phyloP scores from a whole-genome alignment of 1,140 invertebrate genomes.

The Bombus superbus region DNA sequence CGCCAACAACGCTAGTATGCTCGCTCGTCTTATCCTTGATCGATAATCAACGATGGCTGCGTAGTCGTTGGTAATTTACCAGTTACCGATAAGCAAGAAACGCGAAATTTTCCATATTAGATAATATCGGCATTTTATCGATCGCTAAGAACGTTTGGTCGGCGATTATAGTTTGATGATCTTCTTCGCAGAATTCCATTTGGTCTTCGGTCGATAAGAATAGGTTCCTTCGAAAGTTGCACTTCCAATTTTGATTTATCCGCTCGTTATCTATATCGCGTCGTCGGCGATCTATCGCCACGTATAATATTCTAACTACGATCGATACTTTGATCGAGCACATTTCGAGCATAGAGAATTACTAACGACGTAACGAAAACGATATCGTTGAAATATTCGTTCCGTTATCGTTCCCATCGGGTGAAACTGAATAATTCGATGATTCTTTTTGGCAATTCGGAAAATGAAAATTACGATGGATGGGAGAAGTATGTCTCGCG shows the following conservation, averaged over 20 bases:
- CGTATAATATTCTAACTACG: not conserved
- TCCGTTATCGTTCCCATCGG: no score
- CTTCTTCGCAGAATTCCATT: not conserved
- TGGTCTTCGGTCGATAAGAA: not conserved
- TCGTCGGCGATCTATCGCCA: rapidly evolving
- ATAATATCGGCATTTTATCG: not conserved
- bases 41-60: no score
- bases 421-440: no score
- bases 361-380: not conserved
- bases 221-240: not conserved
- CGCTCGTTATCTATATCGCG: not conserved
- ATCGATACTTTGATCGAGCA: not conserved
- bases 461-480: no score
- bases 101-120: no score
- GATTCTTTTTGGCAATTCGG: no score
- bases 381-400: no score
- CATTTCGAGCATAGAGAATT: not conserved
- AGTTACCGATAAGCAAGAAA: no score
- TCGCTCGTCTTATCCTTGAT: no score
- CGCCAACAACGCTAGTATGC: no score
- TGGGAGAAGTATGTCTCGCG: no score
- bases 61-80: no score
- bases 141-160: not conserved
- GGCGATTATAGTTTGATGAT: not conserved
- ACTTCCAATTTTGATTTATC: not conserved